Base-by-base conservation (phyloP, 2,888 invertebrate genomes). In the Lochmaea capreae region DNA sequence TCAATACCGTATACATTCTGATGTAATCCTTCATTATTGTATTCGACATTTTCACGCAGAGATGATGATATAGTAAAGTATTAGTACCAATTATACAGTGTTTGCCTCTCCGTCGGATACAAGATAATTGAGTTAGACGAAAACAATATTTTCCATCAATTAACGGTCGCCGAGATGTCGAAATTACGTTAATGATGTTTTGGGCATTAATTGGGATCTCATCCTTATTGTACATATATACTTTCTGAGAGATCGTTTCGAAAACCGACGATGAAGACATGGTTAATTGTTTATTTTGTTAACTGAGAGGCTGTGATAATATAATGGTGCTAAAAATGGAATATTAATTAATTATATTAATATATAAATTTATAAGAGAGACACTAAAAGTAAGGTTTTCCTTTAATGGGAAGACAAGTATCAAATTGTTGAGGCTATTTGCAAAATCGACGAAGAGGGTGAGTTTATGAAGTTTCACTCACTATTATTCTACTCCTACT, bases 91-190 rank as follows among this genome's bases (percentile, higher is more conserved):
- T 59, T 59, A 59, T 59, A 11, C 8, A 33, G 5, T 59, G 33
- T 59, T 26, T 33, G 5, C 33, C 59, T 59, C 26, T 33, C 33
- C 33, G 12, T 14, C 26, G 26, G 14, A 18, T 26, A 58, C 22
- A 58, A 58, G 58, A 58, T 58, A 58, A 58, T 58, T 58, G 59
- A 33, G 33, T 59, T 59, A n/a, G n/a, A n/a, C 33, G n/a, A 26
- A n/a, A 59, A 59, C 33, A 59, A 59, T 59, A 59, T 59, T 59
- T 59, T 59, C 33, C 33, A 16, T 59, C 12, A 59, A 26, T 59
- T 59, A 59, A 59, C 14, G 59, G 33, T 57, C 33, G 33, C 33
- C 14, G 9, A 59, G 16, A 59, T 59, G 59, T 59, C 59, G 33
- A 26, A 26, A 33, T 33, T 14, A 59, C 14, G 33, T 59, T 26